Base-by-base conservation (phyloP, 2,113 vertebrate genomes). In the Elgaria multicarinata region DNA sequence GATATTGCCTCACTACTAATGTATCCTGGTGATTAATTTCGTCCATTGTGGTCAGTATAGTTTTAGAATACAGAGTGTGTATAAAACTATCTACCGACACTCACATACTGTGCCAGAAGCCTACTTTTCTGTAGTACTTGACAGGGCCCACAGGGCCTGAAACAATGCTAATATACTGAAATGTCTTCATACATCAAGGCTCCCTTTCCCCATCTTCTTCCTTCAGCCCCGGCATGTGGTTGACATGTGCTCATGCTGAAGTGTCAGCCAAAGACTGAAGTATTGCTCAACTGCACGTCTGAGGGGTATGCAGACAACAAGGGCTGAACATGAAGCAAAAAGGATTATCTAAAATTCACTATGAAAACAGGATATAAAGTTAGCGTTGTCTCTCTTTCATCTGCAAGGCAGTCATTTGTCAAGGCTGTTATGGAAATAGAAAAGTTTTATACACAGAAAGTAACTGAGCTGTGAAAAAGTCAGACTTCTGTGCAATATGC, bases 161-260 rank as follows among this genome's bases (percentile, higher is more conserved):
- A 95, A 67, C 88, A 22, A 50, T 77, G 86, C 66, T 78, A 69
- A 92, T 85, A 86, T 55, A 62, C 53, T 84, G 82, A 58, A 93
- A 90, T 50, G 81, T 86, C 4, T 67, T 64, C 83, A 80, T 89
- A 87, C 64, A 71, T 91, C 83, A 85, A 64, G 89, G 24, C 0
- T 79, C 91, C 91, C 81, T 83, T 75, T 28, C 84, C 62, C 58
- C 33, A 13, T 6, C 0, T 88, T 16, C 81, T 91, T 89, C 18
- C 42, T 85, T 89, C 90, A 87, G 50, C 13, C 78, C 82, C 91
- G 26, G 20, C 87, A 82, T 76, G 72, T 69, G 64, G 31, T 87
- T 89, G 64, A 84, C 86, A 86, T 87, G 62, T 4, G 22, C 24
- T 83, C 24, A 18, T 69, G 26, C 28, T 76, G 42, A 67, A 12